Percentiles rank a stretch among this genome's conserved stretches.
Conservation (phyloP, 2,888 invertebrate genomes). For the Amphiduros pacificus region DNA sequence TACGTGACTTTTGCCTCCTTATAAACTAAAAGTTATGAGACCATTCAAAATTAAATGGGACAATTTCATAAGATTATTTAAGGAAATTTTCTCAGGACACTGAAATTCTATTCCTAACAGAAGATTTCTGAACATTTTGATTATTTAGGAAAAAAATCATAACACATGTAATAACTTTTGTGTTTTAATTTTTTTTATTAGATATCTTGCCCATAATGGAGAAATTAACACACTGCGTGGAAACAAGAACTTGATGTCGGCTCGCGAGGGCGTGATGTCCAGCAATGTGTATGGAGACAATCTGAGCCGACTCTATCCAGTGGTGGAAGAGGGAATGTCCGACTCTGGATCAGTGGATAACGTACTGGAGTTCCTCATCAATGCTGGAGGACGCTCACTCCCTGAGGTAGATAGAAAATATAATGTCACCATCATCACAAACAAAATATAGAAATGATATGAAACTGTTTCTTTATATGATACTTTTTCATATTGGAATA, state of each 20-base stretch:
- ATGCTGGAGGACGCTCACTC: constrained; percentile 86
- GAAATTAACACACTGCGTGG: constrained; percentile 99
- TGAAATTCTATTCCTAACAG: too few species aligned
- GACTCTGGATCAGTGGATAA: constrained; percentile 98
- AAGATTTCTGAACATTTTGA: too few species aligned
- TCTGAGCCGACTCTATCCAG: constrained; percentile 88
- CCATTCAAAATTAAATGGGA: too few species aligned
- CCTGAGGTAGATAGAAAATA: constrained; percentile 72
- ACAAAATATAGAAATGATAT: neutral
- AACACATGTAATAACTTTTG: too few species aligned
- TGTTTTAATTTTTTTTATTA: constrained; percentile 57
- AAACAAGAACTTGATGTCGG: constrained; percentile 98
- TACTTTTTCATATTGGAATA: too few species aligned
- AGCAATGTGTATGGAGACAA: constrained; percentile 81
- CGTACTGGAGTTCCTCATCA: constrained; percentile 93
- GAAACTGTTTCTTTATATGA: too few species aligned
- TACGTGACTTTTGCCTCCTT: too few species aligned
- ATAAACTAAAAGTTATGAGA: too few species aligned
- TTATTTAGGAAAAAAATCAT: too few species aligned
- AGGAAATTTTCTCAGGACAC: too few species aligned
- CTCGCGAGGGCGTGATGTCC: constrained; percentile 96
- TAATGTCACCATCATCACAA: neutral
- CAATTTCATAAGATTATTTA: too few species aligned
- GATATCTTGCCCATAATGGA: constrained; percentile 95
- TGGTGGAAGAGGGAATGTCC: constrained; percentile 95